Evolutionary conservation across 2,888 invertebrate genomes (phyloP).

Genomic region (Erannis defoliaria): DNA sequence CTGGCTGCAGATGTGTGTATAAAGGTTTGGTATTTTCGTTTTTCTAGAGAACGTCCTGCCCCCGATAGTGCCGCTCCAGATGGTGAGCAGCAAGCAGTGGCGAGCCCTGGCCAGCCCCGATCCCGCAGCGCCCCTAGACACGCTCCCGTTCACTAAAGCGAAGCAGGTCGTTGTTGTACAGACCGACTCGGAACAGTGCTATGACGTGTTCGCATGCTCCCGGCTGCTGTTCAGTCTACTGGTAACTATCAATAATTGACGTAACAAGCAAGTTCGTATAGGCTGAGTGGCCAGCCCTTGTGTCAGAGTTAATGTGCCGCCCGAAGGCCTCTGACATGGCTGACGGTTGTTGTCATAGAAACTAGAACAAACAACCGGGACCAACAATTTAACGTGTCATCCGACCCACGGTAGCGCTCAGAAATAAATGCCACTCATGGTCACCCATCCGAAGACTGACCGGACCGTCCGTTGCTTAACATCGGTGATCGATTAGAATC

Average conservation of each 20-base stretch:
- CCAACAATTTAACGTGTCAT: too few relatives aligned
- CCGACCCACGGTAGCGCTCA: too few relatives aligned
- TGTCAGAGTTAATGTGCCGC: too few relatives aligned
- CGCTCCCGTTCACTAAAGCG: constrained; percentile 49
- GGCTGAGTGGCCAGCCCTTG: too few relatives aligned
- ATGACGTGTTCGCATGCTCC: constrained; percentile 59
- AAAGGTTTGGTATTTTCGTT: not conserved
- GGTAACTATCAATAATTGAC: constrained; percentile 57
- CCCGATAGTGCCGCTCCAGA: constrained; percentile 60
- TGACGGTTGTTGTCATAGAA: too few relatives aligned
- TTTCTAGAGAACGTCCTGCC: constrained; percentile 71
- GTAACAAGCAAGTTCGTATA: too few relatives aligned
- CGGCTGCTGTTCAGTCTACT: constrained; percentile 68
- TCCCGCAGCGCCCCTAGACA: constrained; percentile 13
- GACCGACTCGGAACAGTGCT: constrained; percentile 72
- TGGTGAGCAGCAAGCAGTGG: constrained; percentile 60
- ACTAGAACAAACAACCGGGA: too few relatives aligned
- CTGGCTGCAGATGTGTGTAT: not conserved
- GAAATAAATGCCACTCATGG: too few relatives aligned
- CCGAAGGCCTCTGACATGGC: too few relatives aligned
- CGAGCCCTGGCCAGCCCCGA: constrained; percentile 37
- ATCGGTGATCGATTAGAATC: too few relatives aligned
- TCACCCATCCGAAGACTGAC: too few relatives aligned
- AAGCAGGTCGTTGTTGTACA: constrained; percentile 73
- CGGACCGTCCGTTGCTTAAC: too few relatives aligned